Conservation (phyloP, 2,113 vertebrate species). For the Clinocottus analis region DNA sequence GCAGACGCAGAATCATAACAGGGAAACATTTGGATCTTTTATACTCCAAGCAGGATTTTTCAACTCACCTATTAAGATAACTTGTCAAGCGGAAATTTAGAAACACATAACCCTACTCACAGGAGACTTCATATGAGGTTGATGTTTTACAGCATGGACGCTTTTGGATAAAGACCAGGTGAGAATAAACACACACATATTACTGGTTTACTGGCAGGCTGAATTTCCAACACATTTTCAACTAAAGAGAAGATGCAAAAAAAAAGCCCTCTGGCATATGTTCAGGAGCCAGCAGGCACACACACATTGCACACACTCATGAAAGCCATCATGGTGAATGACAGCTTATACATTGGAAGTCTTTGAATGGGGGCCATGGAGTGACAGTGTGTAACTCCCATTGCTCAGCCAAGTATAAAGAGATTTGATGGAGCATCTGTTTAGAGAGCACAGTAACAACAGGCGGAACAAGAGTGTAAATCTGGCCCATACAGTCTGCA, state of each 20-base stretch:
- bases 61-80: neutral
- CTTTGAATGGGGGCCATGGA: slow-evolving; percentile 53
- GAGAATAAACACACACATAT: slow-evolving; percentile 45
- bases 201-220: slow-evolving; percentile 29
- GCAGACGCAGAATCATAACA: neutral
- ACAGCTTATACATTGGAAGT: slow-evolving; percentile 54
- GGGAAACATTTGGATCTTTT: neutral
- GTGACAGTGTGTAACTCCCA: slow-evolving; percentile 59
- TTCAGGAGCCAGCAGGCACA: slow-evolving; percentile 23
- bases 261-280: slow-evolving; percentile 31
- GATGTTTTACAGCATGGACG: slow-evolving; percentile 41
- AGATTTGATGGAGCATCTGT: slow-evolving; percentile 78
- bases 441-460: slow-evolving; percentile 71
- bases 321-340: slow-evolving; percentile 50
- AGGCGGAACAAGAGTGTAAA: slow-evolving; percentile 71
- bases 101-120: slow-evolving; percentile 25
- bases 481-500: slow-evolving; percentile 61
- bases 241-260: slow-evolving; percentile 35
- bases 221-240: slow-evolving; percentile 35
- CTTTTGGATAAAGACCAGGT: slow-evolving; percentile 50
- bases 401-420: slow-evolving; percentile 74
- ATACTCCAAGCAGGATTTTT: neutral
- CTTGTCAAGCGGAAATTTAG: slow-evolving; percentile 26
- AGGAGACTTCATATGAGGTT: slow-evolving; percentile 24
- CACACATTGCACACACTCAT: slow-evolving; percentile 29